Base-by-base conservation (phyloP, 2,888 invertebrate species). In the Dasypogon diadema region DNA sequence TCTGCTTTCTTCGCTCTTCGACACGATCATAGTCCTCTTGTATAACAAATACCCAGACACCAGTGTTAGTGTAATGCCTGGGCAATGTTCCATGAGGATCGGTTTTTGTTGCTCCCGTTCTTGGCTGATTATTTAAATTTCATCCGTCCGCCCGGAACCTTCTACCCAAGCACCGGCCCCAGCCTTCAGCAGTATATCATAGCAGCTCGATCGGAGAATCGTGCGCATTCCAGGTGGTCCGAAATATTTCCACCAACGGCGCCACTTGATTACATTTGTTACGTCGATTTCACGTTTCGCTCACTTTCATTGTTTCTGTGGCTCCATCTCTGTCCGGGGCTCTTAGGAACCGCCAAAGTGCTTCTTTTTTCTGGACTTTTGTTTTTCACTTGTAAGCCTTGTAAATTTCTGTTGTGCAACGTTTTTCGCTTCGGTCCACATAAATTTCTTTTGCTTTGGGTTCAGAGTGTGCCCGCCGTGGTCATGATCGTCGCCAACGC, bases 151-250 rank as follows among this genome's bases (percentile, higher is more conserved):
- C 70, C 70, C 70, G 54, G 54, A 24, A 46, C 24, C n/a, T 34
- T 54, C n/a, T 30, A 54, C 21, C 18, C 70, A 54, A 16, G 34
- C 16, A 34, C 54, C 22, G 26, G 30, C 70, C 34, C 54, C 30
- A 54, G 70, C 16, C 22, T 30, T n/a, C 54, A 26, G 73, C 56
- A 42, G 63, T 74, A 74, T 74, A 74, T 74, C 74, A 74, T 74
- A 74, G 74, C 63, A 34, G 51, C 16, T 51, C 74, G 74, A 74
- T 74, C 74, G 74, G 30, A 22, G 60, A 74, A 63, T 74, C 74
- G 74, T 74, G 74, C 74, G 74, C 74, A 74, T 74, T 74, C 74
- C 74, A 74, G 74, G 74, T 74, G 74, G 74, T 74, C 74, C 74
- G 58, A 63, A 74, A 74, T 74, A 74, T 74, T 74, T 74, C 63